phyloP scores from a whole-genome alignment of 2,113 vertebrate species.

The Alosa alosa region DNA sequence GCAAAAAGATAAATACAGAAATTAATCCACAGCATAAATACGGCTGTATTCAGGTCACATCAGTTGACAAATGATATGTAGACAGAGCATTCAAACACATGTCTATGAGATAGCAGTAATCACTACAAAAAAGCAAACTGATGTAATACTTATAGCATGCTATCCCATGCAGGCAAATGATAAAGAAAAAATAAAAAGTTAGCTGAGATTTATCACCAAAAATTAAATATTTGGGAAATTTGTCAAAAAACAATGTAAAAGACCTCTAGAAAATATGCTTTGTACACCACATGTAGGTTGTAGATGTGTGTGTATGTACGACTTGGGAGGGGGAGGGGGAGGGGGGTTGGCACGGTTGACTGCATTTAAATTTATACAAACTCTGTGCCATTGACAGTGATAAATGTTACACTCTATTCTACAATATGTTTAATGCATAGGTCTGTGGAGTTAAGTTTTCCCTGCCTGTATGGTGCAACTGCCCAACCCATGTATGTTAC shows the following conservation, averaged over 20 bases:
- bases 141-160: not conserved
- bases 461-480: slow-evolving; percentile 73
- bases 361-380: slow-evolving; percentile 99
- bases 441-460: slow-evolving; percentile 83
- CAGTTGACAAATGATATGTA: slow-evolving; percentile 9
- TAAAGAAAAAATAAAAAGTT: not conserved
- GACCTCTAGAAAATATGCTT: slow-evolving; percentile 78
- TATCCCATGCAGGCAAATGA: not conserved
- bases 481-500: slow-evolving; percentile 75
- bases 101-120: slow-evolving; percentile 2
- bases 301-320: slow-evolving; percentile 13
- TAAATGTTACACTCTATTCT: slow-evolving; percentile 99
- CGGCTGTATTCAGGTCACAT: not conserved
- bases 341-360: slow-evolving; percentile 89
- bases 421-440: slow-evolving; percentile 99
- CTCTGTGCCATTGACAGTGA: slow-evolving; percentile 98
- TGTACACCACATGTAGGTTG: slow-evolving; percentile 73
- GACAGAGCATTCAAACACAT: slow-evolving; percentile 6
- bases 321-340: not conserved
- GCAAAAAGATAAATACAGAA: not conserved
- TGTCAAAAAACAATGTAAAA: slow-evolving; percentile 70
- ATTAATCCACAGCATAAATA: not conserved
- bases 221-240: not conserved
- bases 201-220: not conserved
- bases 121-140: not conserved